These are phyloP conservation scores for Pelecanoides urinatrix DNA, from an alignment of 2,113 vertebrate species.

Conservation along the genomic window DNA sequence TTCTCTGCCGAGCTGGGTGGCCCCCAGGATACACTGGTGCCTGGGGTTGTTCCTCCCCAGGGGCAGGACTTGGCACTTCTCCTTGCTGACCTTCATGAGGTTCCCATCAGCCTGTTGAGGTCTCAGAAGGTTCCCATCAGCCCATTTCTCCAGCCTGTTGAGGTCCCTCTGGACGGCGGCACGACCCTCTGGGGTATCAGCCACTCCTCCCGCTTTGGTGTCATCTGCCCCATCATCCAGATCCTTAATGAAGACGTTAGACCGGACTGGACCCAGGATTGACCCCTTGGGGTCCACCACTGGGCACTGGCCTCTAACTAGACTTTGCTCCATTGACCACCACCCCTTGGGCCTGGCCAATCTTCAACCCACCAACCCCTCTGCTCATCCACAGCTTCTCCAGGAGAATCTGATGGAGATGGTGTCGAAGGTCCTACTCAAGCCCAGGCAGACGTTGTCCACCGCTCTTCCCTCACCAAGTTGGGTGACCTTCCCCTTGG, in stretches of 20 bases:
- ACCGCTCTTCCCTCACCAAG: not conserved
- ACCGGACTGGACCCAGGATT: too few species aligned
- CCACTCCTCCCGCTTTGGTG: not conserved
- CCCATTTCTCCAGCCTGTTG: not conserved
- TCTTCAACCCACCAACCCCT: not conserved
- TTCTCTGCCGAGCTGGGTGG: not conserved
- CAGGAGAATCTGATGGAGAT: not conserved
- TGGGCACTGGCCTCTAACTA: not conserved
- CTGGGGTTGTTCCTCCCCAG: not conserved
- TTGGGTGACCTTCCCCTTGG: not conserved
- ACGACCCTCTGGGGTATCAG: accelerated
- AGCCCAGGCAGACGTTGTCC: not conserved
- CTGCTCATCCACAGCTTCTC: not conserved
- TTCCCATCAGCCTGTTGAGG: not conserved
- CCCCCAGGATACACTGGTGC: not conserved
- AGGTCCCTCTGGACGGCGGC: not conserved
- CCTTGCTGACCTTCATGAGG: not conserved
- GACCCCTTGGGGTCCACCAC: too few species aligned
- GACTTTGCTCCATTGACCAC: not conserved
- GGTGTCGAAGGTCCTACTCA: not conserved
- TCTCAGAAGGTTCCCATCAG: not conserved
- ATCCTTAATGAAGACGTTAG: not conserved
- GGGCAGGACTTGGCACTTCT: not conserved
- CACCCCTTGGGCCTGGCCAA: not conserved
- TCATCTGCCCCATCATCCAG: not conserved